A percentile compares a stretch with the other conserved stretches of the same genome.
Conservation (phyloP, 2,888 invertebrate species). For the Prostheceraeus crozeri region DNA sequence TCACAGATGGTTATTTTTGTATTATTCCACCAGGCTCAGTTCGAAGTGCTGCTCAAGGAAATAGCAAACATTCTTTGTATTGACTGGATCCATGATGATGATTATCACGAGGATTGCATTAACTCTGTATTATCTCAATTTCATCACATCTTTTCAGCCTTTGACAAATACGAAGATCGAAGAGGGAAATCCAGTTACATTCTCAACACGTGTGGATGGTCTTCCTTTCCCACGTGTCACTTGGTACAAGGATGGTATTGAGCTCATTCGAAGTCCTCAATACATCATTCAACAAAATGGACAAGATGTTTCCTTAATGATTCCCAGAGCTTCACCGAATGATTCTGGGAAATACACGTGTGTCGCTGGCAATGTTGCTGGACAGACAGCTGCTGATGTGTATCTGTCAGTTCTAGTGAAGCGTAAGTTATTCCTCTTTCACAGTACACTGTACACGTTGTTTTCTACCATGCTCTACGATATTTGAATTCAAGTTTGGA, state of each 20-base stretch:
- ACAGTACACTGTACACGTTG: too few species aligned
- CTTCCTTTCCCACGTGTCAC: constrained; percentile 52
- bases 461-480: too few species aligned
- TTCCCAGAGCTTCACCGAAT: constrained; percentile 90
- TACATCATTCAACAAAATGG: constrained; percentile 73
- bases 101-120: too few species aligned
- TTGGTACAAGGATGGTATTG: constrained; percentile 53
- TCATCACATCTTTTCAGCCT: constrained; percentile 3
- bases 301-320: constrained; percentile 70
- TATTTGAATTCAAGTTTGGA: too few species aligned
- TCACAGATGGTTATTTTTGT: too few species aligned
- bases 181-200: constrained; percentile 20
- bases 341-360: constrained; percentile 92
- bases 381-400: constrained; percentile 5
- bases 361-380: constrained; percentile 41
- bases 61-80: too few species aligned
- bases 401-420: constrained; percentile 14
- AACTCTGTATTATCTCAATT: too few species aligned
- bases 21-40: too few species aligned
- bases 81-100: too few species aligned
- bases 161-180: constrained; percentile 16
- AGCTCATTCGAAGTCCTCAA: constrained; percentile 57
- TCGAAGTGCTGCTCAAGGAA: too few species aligned
- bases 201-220: constrained; percentile 46
- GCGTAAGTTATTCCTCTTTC: too few species aligned